These are phyloP conservation scores for Sesia apiformis DNA, from an alignment of 2,888 invertebrate species.

Conservation along the genomic window DNA sequence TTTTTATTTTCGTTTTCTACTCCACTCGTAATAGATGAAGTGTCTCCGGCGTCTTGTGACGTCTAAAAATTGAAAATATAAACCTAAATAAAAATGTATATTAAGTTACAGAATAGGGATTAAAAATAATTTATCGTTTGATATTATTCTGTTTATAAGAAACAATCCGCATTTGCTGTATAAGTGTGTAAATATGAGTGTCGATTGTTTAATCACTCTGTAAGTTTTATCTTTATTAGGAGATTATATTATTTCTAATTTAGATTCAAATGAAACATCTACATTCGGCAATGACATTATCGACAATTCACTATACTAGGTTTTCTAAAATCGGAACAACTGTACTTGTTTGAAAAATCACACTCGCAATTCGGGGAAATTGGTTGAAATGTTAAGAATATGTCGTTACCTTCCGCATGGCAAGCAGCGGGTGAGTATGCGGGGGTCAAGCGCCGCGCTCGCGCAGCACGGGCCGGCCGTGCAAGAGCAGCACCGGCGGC, in stretches of 20 bases:
- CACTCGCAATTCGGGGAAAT: no score
- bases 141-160: neutral
- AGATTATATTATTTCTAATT: no score
- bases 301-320: no score
- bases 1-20: slow-evolving; percentile 56
- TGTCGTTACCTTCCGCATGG: slow-evolving; percentile 50
- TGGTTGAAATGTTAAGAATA: no score
- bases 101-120: neutral
- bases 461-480: slow-evolving; percentile 70
- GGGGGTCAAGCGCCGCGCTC: slow-evolving; percentile 72
- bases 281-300: no score
- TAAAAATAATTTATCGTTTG: neutral
- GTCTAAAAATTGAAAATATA: slow-evolving; percentile 35
- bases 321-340: no score
- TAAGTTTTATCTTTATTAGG: no score
- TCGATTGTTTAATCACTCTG: no score
- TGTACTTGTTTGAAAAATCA: no score
- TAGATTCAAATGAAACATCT: no score
- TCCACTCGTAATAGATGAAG: slow-evolving; percentile 54
- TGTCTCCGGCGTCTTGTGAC: slow-evolving; percentile 58
- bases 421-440: slow-evolving; percentile 59
- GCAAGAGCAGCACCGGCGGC: slow-evolving; percentile 64
- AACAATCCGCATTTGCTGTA: no score
- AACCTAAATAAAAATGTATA: neutral
- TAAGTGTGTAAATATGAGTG: no score